Evolutionary conservation across 1,140 invertebrate species (phyloP).

Genomic region (Dendrolimus kikuchii): DNA sequence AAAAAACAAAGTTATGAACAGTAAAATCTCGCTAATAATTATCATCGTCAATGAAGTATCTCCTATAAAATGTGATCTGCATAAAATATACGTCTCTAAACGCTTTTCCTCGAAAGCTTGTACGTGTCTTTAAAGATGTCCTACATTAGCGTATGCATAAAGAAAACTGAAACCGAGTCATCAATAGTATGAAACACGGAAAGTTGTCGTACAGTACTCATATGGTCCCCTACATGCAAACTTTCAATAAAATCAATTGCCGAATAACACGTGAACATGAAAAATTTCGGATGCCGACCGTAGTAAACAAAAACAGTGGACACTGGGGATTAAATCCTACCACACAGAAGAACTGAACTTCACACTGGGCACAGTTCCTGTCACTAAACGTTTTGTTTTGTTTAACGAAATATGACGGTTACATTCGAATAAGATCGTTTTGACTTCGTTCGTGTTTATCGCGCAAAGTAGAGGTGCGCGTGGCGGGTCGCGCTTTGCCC

Average conservation of each 20-base stretch:
- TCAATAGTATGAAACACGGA: too few relatives aligned
- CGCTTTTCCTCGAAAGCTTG: too few relatives aligned
- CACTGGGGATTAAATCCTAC: slow-evolving; percentile 10
- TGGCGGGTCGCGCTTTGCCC: slow-evolving; percentile 43
- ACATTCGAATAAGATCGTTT: slow-evolving; percentile 34
- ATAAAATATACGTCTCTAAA: too few relatives aligned
- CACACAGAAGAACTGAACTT: slow-evolving; percentile 27
- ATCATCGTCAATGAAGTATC: too few relatives aligned
- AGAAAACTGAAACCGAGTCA: too few relatives aligned
- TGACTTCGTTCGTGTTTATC: slow-evolving; percentile 27
- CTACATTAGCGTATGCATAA: too few relatives aligned
- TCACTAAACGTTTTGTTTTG: slow-evolving; percentile 23
- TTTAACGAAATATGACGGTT: slow-evolving; percentile 24
- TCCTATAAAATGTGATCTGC: too few relatives aligned
- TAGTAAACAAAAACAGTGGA: slow-evolving; percentile 20
- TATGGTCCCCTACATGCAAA: not conserved
- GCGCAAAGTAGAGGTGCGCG: slow-evolving; percentile 45
- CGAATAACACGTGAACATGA: not conserved
- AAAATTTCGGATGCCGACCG: slow-evolving; percentile 16
- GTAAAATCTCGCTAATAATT: too few relatives aligned
- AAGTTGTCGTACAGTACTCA: too few relatives aligned
- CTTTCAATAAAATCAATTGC: not conserved
- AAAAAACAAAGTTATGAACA: too few relatives aligned
- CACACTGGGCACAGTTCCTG: slow-evolving; percentile 19
- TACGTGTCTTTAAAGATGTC: too few relatives aligned